Evolutionary conservation across 2,113 vertebrate genomes (phyloP).

Genomic region (Mormoops blainvillei): DNA sequence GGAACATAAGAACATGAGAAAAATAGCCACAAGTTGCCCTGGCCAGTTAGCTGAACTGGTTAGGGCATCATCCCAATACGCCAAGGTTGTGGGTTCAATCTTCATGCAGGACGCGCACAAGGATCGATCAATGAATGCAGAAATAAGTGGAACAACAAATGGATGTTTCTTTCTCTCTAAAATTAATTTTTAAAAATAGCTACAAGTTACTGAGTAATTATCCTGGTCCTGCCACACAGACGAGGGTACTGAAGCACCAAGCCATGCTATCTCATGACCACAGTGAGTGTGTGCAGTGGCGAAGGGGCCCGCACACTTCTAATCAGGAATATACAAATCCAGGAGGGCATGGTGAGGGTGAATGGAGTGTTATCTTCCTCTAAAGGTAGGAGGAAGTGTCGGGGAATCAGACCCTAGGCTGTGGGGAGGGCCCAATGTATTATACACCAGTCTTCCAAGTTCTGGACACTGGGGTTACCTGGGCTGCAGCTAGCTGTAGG

Average conservation of each 20-base stretch:
- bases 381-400: background rate
- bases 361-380: background rate
- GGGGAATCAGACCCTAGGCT: background rate
- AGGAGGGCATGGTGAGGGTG: background rate
- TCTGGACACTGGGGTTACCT: conserved; percentile 76
- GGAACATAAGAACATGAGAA: background rate
- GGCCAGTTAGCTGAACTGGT: too few relatives aligned
- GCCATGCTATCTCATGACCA: background rate
- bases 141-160: too few relatives aligned
- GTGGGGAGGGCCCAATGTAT: accelerated
- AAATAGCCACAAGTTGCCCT: background rate
- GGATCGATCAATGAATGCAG: too few relatives aligned
- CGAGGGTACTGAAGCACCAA: background rate
- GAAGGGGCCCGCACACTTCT: background rate
- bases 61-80: too few relatives aligned
- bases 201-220: background rate
- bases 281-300: background rate
- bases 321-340: background rate
- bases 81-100: too few relatives aligned
- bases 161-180: too few relatives aligned
- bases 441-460: background rate
- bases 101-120: too few relatives aligned
- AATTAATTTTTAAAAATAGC: background rate
- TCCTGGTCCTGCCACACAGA: background rate
- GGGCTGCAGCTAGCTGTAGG: conserved; percentile 71